Base-by-base conservation (phyloP, 2,113 vertebrate species). In the Mesitornis unicolor region DNA sequence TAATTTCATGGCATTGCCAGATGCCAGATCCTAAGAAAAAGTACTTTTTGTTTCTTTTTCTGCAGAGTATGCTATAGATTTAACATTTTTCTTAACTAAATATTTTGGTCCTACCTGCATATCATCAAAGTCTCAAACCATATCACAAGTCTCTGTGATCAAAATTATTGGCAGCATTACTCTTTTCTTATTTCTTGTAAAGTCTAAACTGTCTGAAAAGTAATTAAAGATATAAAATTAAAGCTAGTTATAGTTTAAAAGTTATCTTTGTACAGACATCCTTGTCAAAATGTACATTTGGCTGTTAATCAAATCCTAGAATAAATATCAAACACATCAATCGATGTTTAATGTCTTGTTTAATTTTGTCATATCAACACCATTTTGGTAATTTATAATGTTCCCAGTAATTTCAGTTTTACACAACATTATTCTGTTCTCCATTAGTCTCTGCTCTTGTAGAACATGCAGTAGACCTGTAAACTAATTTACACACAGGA, bases 341-440 rank as follows among this genome's bases (percentile, higher is more conserved):
- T 95, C 85, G 77, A 81, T 47, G 73, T 86, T 68, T 90, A n/a
- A n/a, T n/a, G 3, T 22, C 78, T 40, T 83, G 31, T 68, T 89
- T 74, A 77, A 84, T 89, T 91, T 80, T 81, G 36, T 87, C 74
- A 13, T 42, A 73, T 84, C 40, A 84, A 65, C 60, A 53, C 19
- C 9, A 19, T 87, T 90, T 74, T 60, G 42, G 45, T 74, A 81
- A 82, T 74, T 80, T 69, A 47, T 56, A 65, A 47, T 14, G 25
- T 84, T 87, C 47, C 33, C 31, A 67, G 51, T 65, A 60, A 91
- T 93, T 93, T 81, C 82, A 84, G 87, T 90, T 87, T 89, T 77
- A 38, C 53, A 68, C 8, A 83, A 51, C 26, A 36, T 93, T 77
- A 38, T 77, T 91, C 68, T 73, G 40, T 35, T 61, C 73, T 33